Percentiles rank a stretch among this genome's conserved stretches.
Conservation (phyloP, 2,888 invertebrate species). For the Crematogaster levior region DNA sequence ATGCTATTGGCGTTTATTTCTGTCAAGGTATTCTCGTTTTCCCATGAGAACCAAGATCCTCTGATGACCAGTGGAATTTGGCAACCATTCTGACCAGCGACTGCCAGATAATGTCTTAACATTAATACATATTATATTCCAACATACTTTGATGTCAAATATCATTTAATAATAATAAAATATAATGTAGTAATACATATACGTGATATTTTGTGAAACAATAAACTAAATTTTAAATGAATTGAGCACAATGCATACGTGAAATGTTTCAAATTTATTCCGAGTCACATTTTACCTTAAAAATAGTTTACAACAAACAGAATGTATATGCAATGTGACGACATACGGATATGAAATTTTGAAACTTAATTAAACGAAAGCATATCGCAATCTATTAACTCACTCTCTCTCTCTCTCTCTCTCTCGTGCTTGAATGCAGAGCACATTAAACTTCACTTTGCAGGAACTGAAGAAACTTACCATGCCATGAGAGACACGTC, state of each 20-base stretch:
- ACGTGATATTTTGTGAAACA: too few species aligned
- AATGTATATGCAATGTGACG: neutral
- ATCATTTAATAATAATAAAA: neutral
- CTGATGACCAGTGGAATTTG: conserved; percentile 92
- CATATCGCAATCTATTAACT: neutral
- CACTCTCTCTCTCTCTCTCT: neutral
- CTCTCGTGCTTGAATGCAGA: neutral
- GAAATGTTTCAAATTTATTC: neutral
- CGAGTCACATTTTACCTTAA: neutral
- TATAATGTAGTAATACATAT: too few species aligned
- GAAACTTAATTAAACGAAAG: neutral
- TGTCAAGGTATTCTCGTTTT: conserved; percentile 94
- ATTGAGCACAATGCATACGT: neutral
- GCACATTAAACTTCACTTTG: neutral
- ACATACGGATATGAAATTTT: neutral
- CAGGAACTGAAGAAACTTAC: conserved; percentile 46
- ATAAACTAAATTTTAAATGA: neutral
- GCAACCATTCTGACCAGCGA: conserved; percentile 85
- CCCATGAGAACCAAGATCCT: conserved; percentile 97
- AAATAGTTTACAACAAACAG: neutral
- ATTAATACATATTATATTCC: neutral
- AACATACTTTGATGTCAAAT: neutral
- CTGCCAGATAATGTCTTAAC: conserved; percentile 38
- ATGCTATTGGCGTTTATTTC: conserved; percentile 93
- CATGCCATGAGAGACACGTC: conserved; percentile 48